Percentiles rank a stretch among this genome's conserved stretches.
Conservation (phyloP, 2,888 invertebrate species). For the Pseudococcus longispinus region DNA sequence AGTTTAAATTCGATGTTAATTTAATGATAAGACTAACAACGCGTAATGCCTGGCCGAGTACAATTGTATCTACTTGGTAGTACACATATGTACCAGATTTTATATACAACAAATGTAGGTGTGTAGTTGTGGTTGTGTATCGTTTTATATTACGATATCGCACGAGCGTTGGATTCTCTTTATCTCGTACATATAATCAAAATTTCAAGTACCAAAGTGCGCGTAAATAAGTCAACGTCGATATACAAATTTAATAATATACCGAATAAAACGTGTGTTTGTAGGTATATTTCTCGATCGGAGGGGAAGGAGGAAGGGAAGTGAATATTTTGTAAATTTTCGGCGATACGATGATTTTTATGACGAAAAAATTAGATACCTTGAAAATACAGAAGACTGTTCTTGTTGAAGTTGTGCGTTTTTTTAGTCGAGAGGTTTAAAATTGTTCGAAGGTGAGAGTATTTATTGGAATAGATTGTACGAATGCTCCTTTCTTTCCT, state of each 20-base stretch:
- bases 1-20: slow-evolving; percentile 1
- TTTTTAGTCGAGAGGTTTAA: no score
- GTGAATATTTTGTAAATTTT: no score
- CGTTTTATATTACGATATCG: not conserved
- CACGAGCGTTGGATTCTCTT: not conserved
- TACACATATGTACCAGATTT: not conserved
- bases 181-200: slow-evolving; percentile 1
- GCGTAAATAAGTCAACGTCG: not conserved
- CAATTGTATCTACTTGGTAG: not conserved
- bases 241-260: not conserved
- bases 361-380: no score
- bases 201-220: not conserved
- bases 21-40: not conserved
- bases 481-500: no score
- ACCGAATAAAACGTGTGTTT: no score
- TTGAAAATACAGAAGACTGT: no score
- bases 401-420: no score
- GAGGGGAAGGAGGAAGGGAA: no score
- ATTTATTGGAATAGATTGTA: no score
- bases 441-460: no score
- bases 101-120: not conserved
- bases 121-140: not conserved
- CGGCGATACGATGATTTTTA: no score
- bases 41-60: not conserved
- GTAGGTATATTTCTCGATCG: no score